A percentile compares a stretch with the other conserved stretches of the same genome.
phyloP scores from a whole-genome alignment of 2,113 vertebrate species.

The Eudyptes chrysolophus region DNA sequence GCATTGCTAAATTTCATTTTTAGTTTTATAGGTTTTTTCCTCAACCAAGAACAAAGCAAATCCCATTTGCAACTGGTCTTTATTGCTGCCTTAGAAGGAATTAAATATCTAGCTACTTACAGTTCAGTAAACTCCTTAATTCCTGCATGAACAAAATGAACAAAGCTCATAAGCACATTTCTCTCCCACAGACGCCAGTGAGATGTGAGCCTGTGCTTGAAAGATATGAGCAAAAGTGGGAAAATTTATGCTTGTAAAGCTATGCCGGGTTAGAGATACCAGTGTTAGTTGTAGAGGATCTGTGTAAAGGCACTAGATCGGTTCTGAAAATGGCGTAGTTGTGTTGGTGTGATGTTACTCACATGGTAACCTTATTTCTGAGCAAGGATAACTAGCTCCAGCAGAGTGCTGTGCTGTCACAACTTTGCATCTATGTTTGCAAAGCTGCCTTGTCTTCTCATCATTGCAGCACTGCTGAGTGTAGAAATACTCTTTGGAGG shows the following conservation, averaged over 20 bases:
- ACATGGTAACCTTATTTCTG: neutral
- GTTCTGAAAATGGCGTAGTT: neutral
- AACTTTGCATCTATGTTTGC: neutral
- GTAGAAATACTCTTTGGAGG: neutral
- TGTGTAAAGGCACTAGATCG: neutral
- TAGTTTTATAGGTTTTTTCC: neutral
- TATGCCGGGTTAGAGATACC: neutral
- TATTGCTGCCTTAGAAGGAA: neutral
- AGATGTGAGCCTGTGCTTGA: neutral
- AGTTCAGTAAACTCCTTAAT: neutral
- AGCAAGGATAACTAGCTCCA: neutral
- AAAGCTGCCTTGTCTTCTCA: neutral
- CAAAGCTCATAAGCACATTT: neutral
- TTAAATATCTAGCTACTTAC: neutral
- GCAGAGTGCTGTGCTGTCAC: neutral
- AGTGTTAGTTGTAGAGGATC: neutral
- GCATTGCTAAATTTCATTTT: neutral
- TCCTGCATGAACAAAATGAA: neutral
- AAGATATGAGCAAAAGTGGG: neutral
- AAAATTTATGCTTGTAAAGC: neutral
- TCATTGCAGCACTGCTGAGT: neutral
- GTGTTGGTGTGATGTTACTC: neutral
- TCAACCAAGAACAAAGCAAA: slow-evolving; percentile 21
- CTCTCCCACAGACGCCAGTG: neutral
- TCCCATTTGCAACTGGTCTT: neutral